A percentile compares a stretch with the other conserved stretches of the same genome.
Evolutionary conservation across 2,888 invertebrate species (phyloP).

Genomic region (Metopia argyrocephala): DNA sequence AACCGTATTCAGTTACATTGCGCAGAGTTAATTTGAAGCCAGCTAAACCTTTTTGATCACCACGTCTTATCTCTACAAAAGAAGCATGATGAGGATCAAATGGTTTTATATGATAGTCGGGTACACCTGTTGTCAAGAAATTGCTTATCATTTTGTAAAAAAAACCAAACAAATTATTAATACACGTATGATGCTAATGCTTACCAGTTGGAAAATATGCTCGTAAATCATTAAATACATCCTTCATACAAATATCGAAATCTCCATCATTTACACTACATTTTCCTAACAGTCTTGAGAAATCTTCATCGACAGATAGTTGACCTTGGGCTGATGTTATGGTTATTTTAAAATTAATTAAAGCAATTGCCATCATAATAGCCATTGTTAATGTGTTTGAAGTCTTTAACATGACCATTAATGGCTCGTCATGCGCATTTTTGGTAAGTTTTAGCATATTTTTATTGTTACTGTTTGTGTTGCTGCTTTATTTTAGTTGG

Average conservation of each 20-base stretch:
- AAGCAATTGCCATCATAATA: slow-evolving; percentile 32
- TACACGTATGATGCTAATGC: background rate
- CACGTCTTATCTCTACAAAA: slow-evolving; percentile 83
- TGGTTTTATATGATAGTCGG: slow-evolving; percentile 85
- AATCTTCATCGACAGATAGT: slow-evolving; percentile 72
- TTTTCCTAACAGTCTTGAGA: slow-evolving; percentile 79
- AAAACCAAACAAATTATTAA: too few species aligned
- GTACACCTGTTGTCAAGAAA: slow-evolving; percentile 84
- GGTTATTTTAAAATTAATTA: slow-evolving; percentile 23
- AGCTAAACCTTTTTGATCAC: slow-evolving; percentile 82
- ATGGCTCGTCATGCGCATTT: slow-evolving; percentile 16
- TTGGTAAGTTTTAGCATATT: slow-evolving; percentile 23
- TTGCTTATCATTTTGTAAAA: too few species aligned
- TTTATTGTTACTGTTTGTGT: background rate
- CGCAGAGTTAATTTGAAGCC: slow-evolving; percentile 86
- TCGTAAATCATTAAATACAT: slow-evolving; percentile 85
- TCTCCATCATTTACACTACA: slow-evolving; percentile 82
- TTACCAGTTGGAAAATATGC: slow-evolving; percentile 86
- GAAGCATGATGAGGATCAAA: slow-evolving; percentile 89
- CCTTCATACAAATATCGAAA: slow-evolving; percentile 86
- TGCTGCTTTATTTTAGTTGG: slow-evolving; percentile 4
- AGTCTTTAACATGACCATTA: slow-evolving; percentile 3
- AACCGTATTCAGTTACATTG: slow-evolving; percentile 87
- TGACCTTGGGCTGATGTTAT: slow-evolving; percentile 66
- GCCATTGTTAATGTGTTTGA: slow-evolving; percentile 3